A percentile compares a stretch with the other conserved stretches of the same genome.
Conservation (phyloP, 2,113 vertebrate species). For the Oncorhynchus nerka region DNA sequence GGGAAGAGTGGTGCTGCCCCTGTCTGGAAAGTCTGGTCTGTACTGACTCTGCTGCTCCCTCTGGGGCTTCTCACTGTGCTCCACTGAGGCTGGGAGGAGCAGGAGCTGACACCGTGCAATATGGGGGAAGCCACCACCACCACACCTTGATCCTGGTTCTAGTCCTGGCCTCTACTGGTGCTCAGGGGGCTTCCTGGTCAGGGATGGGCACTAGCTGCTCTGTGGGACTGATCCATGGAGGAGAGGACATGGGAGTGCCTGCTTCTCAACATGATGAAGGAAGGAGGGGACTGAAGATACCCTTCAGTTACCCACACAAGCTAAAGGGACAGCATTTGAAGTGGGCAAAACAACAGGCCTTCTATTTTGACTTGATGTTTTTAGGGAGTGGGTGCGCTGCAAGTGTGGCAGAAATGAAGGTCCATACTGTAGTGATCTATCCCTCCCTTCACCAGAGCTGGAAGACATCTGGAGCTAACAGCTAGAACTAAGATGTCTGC, state of each 20-base stretch:
- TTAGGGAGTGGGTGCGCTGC: background rate
- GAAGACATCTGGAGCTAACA: background rate
- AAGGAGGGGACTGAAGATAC: background rate
- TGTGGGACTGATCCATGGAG: background rate
- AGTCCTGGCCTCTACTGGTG: constrained; percentile 1
- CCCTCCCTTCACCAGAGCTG: background rate
- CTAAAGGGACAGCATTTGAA: background rate
- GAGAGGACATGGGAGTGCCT: background rate
- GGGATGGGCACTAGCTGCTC: background rate
- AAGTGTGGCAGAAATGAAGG: background rate
- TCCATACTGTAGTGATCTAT: background rate
- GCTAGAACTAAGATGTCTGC: background rate
- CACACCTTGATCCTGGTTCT: background rate
- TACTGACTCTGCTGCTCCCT: constrained; percentile 59
- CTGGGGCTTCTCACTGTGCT: constrained; percentile 61
- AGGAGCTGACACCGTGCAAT: background rate
- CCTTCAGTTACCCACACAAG: background rate
- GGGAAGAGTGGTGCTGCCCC: constrained; percentile 55
- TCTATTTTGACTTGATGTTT: background rate
- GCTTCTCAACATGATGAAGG: background rate
- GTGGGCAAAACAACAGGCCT: background rate
- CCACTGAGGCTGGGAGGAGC: constrained; percentile 40
- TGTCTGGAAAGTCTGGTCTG: constrained; percentile 50
- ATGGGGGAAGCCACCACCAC: no score
- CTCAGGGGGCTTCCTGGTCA: background rate